Percentiles rank a stretch among this genome's conserved stretches.
phyloP scores from a whole-genome alignment of 2,113 vertebrate genomes.

The Chunga burmeisteri region DNA sequence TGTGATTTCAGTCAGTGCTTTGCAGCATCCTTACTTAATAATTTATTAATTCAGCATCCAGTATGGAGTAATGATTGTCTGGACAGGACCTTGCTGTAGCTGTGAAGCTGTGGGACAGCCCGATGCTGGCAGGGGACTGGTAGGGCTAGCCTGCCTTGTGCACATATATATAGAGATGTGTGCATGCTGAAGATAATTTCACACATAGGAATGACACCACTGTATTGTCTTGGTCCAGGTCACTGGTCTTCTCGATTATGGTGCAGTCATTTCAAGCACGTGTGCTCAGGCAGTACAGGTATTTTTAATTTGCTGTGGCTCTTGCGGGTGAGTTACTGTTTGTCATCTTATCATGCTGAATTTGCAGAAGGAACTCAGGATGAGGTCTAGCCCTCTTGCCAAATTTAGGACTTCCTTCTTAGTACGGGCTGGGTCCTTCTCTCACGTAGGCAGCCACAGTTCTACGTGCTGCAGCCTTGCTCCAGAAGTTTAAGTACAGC shows the following conservation, averaged over 20 bases:
- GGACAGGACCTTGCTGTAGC: background rate
- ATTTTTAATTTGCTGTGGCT: background rate
- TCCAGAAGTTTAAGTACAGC: background rate
- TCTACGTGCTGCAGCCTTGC: background rate
- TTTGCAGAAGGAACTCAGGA: background rate
- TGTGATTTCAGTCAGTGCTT: background rate
- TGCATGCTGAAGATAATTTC: background rate
- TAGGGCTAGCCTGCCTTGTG: background rate
- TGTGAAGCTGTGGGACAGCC: background rate
- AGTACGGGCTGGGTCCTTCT: background rate
- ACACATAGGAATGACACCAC: background rate
- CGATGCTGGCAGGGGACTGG: background rate
- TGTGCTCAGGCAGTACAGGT: background rate
- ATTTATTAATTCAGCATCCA: background rate
- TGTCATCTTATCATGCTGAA: background rate
- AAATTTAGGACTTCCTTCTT: background rate
- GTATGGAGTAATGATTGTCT: background rate
- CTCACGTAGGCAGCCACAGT: background rate
- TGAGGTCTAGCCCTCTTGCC: background rate
- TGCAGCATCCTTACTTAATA: background rate
- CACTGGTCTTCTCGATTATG: background rate
- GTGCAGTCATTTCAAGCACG: rapidly evolving
- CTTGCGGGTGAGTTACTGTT: rapidly evolving
- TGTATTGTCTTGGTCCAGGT: background rate
- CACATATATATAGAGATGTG: rapidly evolving